A percentile compares a stretch with the other conserved stretches of the same genome.
phyloP scores from a whole-genome alignment of 2,888 invertebrate genomes.

The Cryptophagus acutangulus region DNA sequence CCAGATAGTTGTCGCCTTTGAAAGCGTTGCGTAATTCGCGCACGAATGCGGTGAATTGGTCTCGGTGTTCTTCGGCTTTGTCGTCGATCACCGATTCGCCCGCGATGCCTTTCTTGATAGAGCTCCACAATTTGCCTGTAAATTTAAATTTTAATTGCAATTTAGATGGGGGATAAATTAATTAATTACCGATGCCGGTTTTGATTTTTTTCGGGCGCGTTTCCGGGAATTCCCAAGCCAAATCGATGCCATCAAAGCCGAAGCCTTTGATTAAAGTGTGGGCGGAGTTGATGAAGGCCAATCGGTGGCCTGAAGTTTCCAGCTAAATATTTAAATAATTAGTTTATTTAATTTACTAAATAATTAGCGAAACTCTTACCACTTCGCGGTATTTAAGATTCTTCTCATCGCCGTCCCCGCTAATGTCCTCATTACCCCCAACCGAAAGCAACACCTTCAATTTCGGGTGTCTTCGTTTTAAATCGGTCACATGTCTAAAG shows the following conservation, averaged over 20 bases:
- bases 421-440: slow-evolving; percentile 69
- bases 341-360: slow-evolving; percentile 33
- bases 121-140: slow-evolving; percentile 71
- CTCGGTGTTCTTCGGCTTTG: slow-evolving; percentile 71
- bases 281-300: slow-evolving; percentile 73
- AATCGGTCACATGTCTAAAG: slow-evolving; percentile 65
- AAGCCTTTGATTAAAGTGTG: slow-evolving; percentile 71
- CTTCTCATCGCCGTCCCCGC: slow-evolving; percentile 48
- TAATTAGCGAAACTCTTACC: no score
- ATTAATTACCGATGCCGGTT: slow-evolving; percentile 29
- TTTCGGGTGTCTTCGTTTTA: slow-evolving; percentile 65
- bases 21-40: slow-evolving; percentile 69
- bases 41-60: slow-evolving; percentile 71
- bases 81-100: slow-evolving; percentile 67
- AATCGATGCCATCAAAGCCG: slow-evolving; percentile 81
- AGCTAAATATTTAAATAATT: slow-evolving; percentile 50
- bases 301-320: slow-evolving; percentile 67
- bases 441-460: slow-evolving; percentile 70
- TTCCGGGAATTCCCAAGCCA: slow-evolving; percentile 81
- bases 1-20: slow-evolving; percentile 57
- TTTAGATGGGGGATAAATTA: no score
- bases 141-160: no score
- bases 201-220: slow-evolving; percentile 71
- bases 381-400: slow-evolving; percentile 65
- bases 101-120: slow-evolving; percentile 67